Base-by-base conservation (phyloP, 2,888 invertebrate genomes). In the Cephus sareptanus region DNA sequence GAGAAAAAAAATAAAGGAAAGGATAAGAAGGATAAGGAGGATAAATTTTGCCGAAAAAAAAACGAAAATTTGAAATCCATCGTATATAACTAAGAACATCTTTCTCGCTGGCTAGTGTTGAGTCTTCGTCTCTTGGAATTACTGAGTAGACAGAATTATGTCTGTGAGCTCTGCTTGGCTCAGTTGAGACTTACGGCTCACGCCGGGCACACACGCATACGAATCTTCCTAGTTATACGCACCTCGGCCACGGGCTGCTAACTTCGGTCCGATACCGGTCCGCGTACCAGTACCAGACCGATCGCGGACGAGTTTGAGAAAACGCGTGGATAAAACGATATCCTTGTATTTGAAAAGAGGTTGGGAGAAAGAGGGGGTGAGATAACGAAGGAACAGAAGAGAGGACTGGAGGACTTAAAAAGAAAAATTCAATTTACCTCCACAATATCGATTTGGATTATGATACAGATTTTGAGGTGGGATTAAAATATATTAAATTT, bases 141-240 rank as follows among this genome's bases (percentile, higher is more conserved):
- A 91, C 90, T 88, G 90, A 90, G 90, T 90, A 90, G 91, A 90
- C 90, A 88, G 90, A 91, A 91, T 91, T 90, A 91, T 90, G 90
- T 88, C 88, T 87, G 89, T 88, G 88, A 88, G 90, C 88, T 86
- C 88, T 85, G 87, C 87, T 84, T 87, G 86, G 86, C 89, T 91
- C 90, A 91, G 91, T 91, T 90, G 90, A 90, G 89, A 90, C 88
- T 87, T 89, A 90, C 89, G 87, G 87, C 90, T 91, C 90, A 89
- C 87, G 85, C 87, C 85, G 90, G 87, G 89, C 89, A 88, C 90
- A 91, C 90, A 89, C 88, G 83, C 84, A 84, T 74, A 74, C 34
- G 76, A 78, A 76, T 78, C 78, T 78, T 78, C 78, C 75, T 75
- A 75, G 71, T 71, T 75, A 73, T 75, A 78, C 75, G 76, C 78